A percentile compares a stretch with the other conserved stretches of the same genome.
Evolutionary conservation across 64 coral and sea anemone species (phyloP).

Genomic region (Cladopsammia gracilis): DNA sequence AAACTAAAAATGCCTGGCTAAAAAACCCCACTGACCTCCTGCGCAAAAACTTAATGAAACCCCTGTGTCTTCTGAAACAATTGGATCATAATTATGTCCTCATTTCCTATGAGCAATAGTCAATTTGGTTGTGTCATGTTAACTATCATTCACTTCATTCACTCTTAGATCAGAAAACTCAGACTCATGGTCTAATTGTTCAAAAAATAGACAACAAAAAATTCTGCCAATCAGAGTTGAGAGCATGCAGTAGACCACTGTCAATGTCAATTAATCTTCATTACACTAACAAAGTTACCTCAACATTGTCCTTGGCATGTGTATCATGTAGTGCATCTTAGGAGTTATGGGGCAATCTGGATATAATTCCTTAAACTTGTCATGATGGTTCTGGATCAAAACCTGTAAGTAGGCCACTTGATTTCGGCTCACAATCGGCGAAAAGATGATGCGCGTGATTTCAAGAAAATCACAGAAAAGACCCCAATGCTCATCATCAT

Average conservation of each 20-base stretch:
- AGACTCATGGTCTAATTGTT: no score
- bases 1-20: neutral
- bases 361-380: slow-evolving; percentile 59
- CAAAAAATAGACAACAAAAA: no score
- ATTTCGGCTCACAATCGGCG: slow-evolving; percentile 40
- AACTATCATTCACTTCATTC: no score
- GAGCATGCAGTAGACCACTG: neutral
- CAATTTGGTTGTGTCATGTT: no score
- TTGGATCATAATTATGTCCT: no score
- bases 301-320: slow-evolving; percentile 59
- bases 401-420: slow-evolving; percentile 66
- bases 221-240: neutral
- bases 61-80: no score
- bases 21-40: slow-evolving; percentile 13
- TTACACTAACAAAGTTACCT: no score
- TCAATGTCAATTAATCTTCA: neutral
- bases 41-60: slow-evolving; percentile 14
- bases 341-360: slow-evolving; percentile 72
- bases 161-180: no score
- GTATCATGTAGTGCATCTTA: slow-evolving; percentile 73
- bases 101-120: no score
- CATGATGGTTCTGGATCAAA: slow-evolving; percentile 66
- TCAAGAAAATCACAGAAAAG: slow-evolving; percentile 51
- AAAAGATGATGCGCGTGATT: slow-evolving; percentile 77
- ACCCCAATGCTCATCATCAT: slow-evolving; percentile 68